phyloP scores from a whole-genome alignment of 2,797 vertebrate species.

The Myotis findleyi region DNA sequence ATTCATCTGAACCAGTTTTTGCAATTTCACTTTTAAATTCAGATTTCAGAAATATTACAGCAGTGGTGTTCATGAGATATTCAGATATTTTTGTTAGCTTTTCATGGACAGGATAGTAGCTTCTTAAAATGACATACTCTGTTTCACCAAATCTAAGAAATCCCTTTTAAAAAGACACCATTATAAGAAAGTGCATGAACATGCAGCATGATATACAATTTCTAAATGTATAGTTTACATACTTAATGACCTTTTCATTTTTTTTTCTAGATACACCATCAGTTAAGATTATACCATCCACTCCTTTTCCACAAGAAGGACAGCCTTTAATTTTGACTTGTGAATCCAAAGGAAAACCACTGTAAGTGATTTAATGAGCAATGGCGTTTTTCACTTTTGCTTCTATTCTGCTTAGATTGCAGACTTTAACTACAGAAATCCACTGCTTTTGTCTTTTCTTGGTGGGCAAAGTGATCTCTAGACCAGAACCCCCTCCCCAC shows the following conservation, averaged over 20 bases:
- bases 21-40: conserved; percentile 76
- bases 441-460: conserved; percentile 76
- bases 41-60: conserved; percentile 70
- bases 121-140: conserved; percentile 62
- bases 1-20: conserved; percentile 77
- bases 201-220: conserved; percentile 52
- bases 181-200: conserved; percentile 42
- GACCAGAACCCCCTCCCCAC: conserved; percentile 70
- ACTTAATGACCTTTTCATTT: conserved; percentile 77
- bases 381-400: conserved; percentile 77
- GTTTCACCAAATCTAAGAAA: conserved; percentile 53
- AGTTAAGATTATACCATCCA: conserved; percentile 95
- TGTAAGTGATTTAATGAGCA: conserved; percentile 92
- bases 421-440: conserved; percentile 77
- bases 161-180: neutral
- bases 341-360: conserved; percentile 98
- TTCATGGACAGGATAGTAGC: conserved; percentile 51
- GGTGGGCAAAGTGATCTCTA: conserved; percentile 78
- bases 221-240: conserved; percentile 58
- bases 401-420: conserved; percentile 80
- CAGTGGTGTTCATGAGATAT: conserved; percentile 53
- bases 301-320: conserved; percentile 97
- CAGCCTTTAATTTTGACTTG: conserved; percentile 98
- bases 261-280: conserved; percentile 94
- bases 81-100: conserved; percentile 68